A percentile compares a stretch with the other conserved stretches of the same genome.
Conservation (phyloP, 2,113 vertebrate species). For the Uria aalge region DNA sequence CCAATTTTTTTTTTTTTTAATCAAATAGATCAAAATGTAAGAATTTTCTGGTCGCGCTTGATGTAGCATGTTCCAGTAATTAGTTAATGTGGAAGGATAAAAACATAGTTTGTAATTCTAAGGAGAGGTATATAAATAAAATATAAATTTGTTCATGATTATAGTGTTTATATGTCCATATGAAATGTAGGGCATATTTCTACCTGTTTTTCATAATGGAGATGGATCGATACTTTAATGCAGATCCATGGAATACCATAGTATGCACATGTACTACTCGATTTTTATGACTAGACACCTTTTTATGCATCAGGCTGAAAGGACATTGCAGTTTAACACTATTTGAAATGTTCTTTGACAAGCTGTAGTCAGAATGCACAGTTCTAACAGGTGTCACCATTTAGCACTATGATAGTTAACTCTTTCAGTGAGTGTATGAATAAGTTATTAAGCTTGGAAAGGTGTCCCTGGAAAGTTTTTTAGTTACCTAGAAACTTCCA, state of each 20-base stretch:
- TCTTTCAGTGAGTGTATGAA: neutral
- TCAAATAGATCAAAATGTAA: neutral
- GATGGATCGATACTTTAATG: neutral
- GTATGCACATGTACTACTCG: neutral
- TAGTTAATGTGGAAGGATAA: neutral
- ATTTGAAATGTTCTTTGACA: neutral
- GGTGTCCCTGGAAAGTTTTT: neutral
- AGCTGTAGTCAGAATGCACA: neutral
- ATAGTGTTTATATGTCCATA: neutral
- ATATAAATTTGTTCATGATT: neutral
- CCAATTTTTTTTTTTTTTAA: rapidly evolving
- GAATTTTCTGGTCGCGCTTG: neutral
- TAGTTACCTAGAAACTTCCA: neutral
- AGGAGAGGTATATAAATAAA: neutral
- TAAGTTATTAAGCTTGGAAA: neutral
- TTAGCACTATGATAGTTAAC: neutral
- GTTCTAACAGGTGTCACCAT: neutral
- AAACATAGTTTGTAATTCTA: neutral
- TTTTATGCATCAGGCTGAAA: neutral
- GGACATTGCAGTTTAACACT: neutral
- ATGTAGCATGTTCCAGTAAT: neutral
- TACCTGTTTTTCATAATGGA: neutral
- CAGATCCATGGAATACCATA: neutral
- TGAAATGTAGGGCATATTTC: neutral
- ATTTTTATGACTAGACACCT: neutral